Conservation (phyloP, 1,140 invertebrate genomes). For the Nymphalis io region DNA sequence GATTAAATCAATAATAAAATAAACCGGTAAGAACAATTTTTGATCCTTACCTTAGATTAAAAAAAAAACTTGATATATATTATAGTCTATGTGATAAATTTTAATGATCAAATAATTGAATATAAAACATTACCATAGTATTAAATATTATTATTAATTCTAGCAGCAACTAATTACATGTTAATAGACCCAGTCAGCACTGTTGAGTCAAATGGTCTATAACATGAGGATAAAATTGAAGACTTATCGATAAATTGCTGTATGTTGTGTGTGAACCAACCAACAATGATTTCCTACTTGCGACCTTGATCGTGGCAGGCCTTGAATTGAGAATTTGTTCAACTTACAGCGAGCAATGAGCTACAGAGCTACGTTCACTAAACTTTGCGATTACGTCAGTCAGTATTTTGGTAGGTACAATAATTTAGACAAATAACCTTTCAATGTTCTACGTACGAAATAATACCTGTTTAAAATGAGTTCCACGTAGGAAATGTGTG, state of each 20-base stretch:
- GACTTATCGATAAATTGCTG: conserved; percentile 10
- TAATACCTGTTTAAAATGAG: conserved; percentile 39
- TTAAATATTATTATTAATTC: neutral
- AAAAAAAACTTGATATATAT: too few species aligned
- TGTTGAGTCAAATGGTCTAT: neutral
- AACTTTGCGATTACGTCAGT: conserved; percentile 73
- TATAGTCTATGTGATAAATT: too few species aligned
- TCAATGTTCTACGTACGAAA: conserved; percentile 57
- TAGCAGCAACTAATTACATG: neutral
- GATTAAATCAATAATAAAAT: too few species aligned
- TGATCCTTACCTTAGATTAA: too few species aligned
- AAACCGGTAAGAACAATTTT: too few species aligned
- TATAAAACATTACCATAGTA: neutral
- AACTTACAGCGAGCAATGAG: conserved; percentile 49
- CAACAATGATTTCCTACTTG: conserved; percentile 44
- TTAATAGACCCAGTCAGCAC: neutral
- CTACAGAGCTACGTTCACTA: conserved; percentile 65
- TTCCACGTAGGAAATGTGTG: conserved; percentile 2
- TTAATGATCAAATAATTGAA: too few species aligned
- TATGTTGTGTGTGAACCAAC: conserved; percentile 19
- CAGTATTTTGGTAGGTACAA: conserved; percentile 54
- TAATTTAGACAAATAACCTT: conserved; percentile 60
- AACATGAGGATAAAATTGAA: neutral
- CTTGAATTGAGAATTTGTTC: conserved; percentile 59
- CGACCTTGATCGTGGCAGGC: conserved; percentile 64